phyloP scores from a whole-genome alignment of 2,888 invertebrate genomes.

The Cinara cedri region DNA sequence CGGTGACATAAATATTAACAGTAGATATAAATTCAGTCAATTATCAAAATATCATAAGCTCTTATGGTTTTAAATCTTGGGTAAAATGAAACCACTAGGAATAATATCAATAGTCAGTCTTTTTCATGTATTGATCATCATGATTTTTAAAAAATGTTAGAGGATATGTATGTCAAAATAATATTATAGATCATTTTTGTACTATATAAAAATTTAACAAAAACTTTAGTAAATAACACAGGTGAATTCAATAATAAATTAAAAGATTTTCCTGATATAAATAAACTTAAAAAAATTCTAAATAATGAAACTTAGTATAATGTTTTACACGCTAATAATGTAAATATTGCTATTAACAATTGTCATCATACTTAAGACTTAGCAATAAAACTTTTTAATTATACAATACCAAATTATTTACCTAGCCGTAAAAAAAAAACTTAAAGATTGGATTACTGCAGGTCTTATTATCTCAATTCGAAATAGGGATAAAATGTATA shows the following conservation, averaged over 20 bases:
- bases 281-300: slow-evolving; percentile 1
- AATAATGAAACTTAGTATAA: background rate
- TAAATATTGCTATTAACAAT: too few species aligned
- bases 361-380: too few species aligned
- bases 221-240: background rate
- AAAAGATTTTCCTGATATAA: background rate
- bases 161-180: background rate
- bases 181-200: background rate
- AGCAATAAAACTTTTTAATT: too few species aligned
- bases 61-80: slow-evolving; percentile 4
- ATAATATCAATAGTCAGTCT: background rate
- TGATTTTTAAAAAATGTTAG: background rate
- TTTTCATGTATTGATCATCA: background rate
- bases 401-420: too few species aligned
- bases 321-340: background rate
- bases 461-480: too few species aligned
- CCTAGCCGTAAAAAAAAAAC: too few species aligned
- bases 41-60: too few species aligned
- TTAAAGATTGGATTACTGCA: too few species aligned
- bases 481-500: too few species aligned
- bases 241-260: background rate
- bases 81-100: background rate
- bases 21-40: background rate
- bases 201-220: background rate
- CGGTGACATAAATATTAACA: slow-evolving; percentile 1